Percentiles rank a stretch among this genome's conserved stretches.
phyloP scores from a whole-genome alignment of 2,888 invertebrate genomes.

The Euplexia lucipara region DNA sequence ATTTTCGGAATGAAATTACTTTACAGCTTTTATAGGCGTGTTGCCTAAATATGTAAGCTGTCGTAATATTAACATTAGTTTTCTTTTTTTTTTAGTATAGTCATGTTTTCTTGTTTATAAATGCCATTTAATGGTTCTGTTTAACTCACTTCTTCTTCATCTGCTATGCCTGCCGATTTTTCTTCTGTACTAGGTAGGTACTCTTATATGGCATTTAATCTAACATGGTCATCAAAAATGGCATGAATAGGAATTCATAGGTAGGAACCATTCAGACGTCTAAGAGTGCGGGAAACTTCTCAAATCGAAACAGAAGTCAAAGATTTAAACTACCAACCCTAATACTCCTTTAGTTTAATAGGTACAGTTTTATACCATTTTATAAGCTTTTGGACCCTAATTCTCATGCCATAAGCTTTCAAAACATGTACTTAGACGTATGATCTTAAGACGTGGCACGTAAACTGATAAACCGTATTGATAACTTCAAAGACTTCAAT shows the following conservation, averaged over 20 bases:
- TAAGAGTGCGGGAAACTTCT: neutral
- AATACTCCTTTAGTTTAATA: neutral
- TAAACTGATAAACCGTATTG: constrained; percentile 42
- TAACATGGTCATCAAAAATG: too few species aligned
- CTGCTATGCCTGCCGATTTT: too few species aligned
- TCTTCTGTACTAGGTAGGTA: too few species aligned
- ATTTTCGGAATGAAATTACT: neutral
- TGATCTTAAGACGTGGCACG: constrained; percentile 54
- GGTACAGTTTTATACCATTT: constrained; percentile 4
- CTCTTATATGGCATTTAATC: constrained; percentile 32
- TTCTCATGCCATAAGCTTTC: constrained; percentile 33
- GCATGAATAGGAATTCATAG: too few species aligned
- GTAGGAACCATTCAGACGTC: too few species aligned
- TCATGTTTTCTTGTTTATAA: too few species aligned
- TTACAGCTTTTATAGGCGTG: too few species aligned
- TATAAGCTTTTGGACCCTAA: constrained; percentile 28
- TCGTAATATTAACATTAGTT: neutral
- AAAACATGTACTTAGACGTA: constrained; percentile 49
- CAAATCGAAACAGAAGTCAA: too few species aligned
- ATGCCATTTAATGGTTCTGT: too few species aligned
- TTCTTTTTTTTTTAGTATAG: neutral
- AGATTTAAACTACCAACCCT: neutral
- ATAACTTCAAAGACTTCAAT: constrained; percentile 58
- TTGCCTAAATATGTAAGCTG: too few species aligned
- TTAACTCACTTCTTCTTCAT: too few species aligned